Base-by-base conservation (phyloP, 2,888 invertebrate species). In the Creontiades dilutus region DNA sequence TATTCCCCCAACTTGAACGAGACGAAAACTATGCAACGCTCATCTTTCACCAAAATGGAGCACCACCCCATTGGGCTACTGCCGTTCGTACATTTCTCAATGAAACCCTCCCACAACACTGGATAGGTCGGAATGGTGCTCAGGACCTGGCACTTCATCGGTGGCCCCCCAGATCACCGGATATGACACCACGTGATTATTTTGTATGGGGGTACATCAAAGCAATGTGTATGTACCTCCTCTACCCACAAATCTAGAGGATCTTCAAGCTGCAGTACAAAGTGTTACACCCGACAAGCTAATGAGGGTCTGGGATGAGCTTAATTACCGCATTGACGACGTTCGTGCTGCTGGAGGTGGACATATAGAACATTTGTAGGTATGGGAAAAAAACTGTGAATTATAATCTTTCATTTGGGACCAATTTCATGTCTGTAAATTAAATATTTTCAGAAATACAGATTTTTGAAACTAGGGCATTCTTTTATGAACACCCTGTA, bases 131-230 rank as follows among this genome's bases (percentile, higher is more conserved):
- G 82, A 89, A 52, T 48, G 84, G 89, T 47, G 85, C 89, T 89
- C 52, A 80, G 81, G 89, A 89, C 86, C 89, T 57, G 86, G 86
- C 86, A 89, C 78, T 90, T 28, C 89, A 90, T 57, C 89, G 85
- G 48, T 61, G 61, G 61, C 61, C 61, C 9, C 61, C 61, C 19
- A 16, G 61, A 19, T 61, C 61, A 16, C 61, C 61, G 1, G 61
- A 61, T 19, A 19, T 61, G 9, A 19, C 61, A 16, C 61, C 61
- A 16, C n/a, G 61, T 19, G 61, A 61, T 61, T 61, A 61, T 61
- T 61, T 61, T 61, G 1, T 61, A 61, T 5, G 61, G 61, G 61
- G 61, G 19, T n/a, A 19, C 61, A 61, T 61, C 16, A 61, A 61
- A 61, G 81, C 47, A 86, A 55, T 55, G 90, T 90, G 89, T 89